Base-by-base conservation (phyloP, 2,888 invertebrate species). In the Bedellia somnulentella region DNA sequence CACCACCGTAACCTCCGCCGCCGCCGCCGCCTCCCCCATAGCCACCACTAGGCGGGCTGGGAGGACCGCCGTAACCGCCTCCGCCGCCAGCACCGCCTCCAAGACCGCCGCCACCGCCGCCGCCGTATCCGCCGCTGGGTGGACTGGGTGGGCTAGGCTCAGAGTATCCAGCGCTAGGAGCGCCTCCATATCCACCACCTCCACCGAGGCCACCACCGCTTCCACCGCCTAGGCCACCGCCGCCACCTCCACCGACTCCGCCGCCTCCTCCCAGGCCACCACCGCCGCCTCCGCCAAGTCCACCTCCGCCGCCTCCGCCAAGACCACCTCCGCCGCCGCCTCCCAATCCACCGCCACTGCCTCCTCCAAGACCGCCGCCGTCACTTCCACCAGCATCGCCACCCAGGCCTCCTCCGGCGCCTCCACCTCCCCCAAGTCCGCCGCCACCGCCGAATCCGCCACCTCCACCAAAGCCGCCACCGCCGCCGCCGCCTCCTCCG, bases 361-460 rank as follows among this genome's bases (percentile, higher is more conserved):
- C 45, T n/a, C 18, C 18, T 18, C 18, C 18, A 18, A 18, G 18
- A 5, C 21, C 15, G 12, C 22, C 49, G 8, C 39, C 40, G 3
- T 43, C 43, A 0, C 35, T 44, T 5, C 43, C 44, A 25, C 46
- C 42, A 6, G 52, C 51, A 34, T 57, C 56, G 25, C 31, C 21
- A 21, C 33, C 30, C 18, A 44, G 40, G 31, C 39, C 37, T 2
- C 40, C 37, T 2, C 43, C 42, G 10, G 38, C 37, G 10, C 36
- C 44, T 5, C 33, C 23, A 6, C 41, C 47, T 0, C 42, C 41
- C 1, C 43, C 42, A 3, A 42, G 41, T 8, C 46, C 47, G 6
- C 47, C 45, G n/a, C 45, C 38, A 29, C 37, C 39, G 6, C 49
- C 51, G 2, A 47, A 44, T n/a, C 45, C 38, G 29, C 37, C 39